Base-by-base conservation (phyloP, 2,888 invertebrate species). In the Mylabris sibirica region DNA sequence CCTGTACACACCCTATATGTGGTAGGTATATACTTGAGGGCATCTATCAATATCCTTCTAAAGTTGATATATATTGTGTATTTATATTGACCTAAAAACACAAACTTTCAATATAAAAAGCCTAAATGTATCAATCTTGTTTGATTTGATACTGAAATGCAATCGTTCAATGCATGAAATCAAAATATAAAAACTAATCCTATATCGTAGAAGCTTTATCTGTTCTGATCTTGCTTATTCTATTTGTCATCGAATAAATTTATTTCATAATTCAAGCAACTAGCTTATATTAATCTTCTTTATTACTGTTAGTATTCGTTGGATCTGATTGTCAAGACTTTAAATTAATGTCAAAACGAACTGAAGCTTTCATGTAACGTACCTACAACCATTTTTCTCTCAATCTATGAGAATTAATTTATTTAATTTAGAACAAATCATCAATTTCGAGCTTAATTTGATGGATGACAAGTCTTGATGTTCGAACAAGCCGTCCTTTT, bases 31-130 rank as follows among this genome's bases (percentile, higher is more conserved):
- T 12, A 38, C 12, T 22, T 53, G 1, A 5, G 5, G n/a, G 14
- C 0, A 57, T 57, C 57, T 26, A 57, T 57, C 57, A 26, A 57
- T 57, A 26, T n/a, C 24, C 3, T 14, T 57, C 57, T 24, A 57
- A 57, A 57, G 57, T 57, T 57, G 57, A 26, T 14, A 26, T 57
- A 57, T 57, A 24, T 11, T 24, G 57, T 24, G 24, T 57, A 14
- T 49, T 20, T 49, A 17, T 57, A 57, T 26, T 53, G 22, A 22
- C 24, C 53, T 57, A 57, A 57, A 57, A 57, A 57, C 26, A 14
- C 26, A 3, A 57, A 26, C 5, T 26, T 57, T 26, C 57, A 11
- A 57, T 57, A 57, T 24, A 57, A 57, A 24, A 12, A 24, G 1
- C 8, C 12, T 11, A 24, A 57, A 24, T 11, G n/a, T 49, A 22